A percentile compares a stretch with the other conserved stretches of the same genome.
Evolutionary conservation across 2,113 vertebrate species (phyloP).

Genomic region (Oceanodroma tethys): DNA sequence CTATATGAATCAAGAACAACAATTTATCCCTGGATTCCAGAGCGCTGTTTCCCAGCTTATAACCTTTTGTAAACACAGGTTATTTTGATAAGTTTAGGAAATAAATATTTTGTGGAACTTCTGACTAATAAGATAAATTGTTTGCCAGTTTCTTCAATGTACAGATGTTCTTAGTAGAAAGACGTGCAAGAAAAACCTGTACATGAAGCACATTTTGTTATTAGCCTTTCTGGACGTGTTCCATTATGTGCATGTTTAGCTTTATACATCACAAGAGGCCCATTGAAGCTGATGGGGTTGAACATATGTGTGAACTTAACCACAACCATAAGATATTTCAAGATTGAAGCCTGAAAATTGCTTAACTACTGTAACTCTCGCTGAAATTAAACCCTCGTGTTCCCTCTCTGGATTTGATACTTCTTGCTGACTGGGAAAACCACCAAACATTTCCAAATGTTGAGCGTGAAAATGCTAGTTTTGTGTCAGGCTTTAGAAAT

Average conservation of each 20-base stretch:
- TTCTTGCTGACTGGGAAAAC: not conserved
- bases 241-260: not conserved
- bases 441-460: not conserved
- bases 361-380: constrained; percentile 1
- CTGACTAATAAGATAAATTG: constrained; percentile 28
- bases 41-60: not conserved
- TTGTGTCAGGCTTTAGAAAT: not conserved
- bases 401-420: not conserved
- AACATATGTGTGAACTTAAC: not conserved
- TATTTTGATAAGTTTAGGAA: not conserved
- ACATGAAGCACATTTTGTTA: not conserved
- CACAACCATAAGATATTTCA: not conserved
- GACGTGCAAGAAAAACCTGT: not conserved
- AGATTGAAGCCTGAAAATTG: constrained; percentile 34
- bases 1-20: not conserved
- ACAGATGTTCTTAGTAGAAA: not conserved
- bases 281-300: not conserved
- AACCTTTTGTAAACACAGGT: not conserved
- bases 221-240: not conserved
- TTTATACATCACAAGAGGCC: not conserved
- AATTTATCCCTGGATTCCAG: not conserved
- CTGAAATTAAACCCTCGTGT: constrained; percentile 18
- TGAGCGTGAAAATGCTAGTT: not conserved
- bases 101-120: constrained; percentile 55
- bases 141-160: constrained; percentile 7